Evolutionary conservation across 2,113 vertebrate genomes (phyloP).

Genomic region (Callaeas wilsoni): DNA sequence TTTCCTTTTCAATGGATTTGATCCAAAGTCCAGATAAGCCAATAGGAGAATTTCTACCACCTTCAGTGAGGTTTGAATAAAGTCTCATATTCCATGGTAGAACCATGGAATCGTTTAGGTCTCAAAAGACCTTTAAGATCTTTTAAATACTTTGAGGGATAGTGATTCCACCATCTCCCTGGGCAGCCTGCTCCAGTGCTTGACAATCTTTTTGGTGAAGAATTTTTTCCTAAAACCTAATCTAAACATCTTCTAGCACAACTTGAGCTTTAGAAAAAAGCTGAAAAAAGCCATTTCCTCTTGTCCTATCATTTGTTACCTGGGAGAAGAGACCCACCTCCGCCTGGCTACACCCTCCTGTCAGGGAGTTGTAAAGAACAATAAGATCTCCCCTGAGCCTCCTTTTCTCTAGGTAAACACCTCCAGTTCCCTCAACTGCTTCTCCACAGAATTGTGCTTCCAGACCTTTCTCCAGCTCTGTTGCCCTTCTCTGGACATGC

Average conservation of each 20-base stretch:
- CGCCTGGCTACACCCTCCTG: neutral
- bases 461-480: neutral
- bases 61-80: neutral
- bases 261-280: too few relatives aligned
- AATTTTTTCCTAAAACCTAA: neutral
- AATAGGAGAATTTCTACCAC: neutral
- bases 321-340: accelerated
- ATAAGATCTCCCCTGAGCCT: accelerated
- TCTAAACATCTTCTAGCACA: neutral
- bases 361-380: neutral
- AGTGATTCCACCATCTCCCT: neutral
- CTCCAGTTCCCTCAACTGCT: neutral
- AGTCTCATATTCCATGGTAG: neutral
- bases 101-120: accelerated
- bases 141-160: neutral
- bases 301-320: neutral
- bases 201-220: neutral
- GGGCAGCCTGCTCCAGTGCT: neutral
- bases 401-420: neutral
- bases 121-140: neutral
- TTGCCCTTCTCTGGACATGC: accelerated
- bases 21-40: neutral
- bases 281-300: neutral
- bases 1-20: neutral
- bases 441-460: neutral